A percentile compares a stretch with the other conserved stretches of the same genome.
Evolutionary conservation across 2,797 vertebrate genomes (phyloP).

Genomic region (Catostomus latipinnis): DNA sequence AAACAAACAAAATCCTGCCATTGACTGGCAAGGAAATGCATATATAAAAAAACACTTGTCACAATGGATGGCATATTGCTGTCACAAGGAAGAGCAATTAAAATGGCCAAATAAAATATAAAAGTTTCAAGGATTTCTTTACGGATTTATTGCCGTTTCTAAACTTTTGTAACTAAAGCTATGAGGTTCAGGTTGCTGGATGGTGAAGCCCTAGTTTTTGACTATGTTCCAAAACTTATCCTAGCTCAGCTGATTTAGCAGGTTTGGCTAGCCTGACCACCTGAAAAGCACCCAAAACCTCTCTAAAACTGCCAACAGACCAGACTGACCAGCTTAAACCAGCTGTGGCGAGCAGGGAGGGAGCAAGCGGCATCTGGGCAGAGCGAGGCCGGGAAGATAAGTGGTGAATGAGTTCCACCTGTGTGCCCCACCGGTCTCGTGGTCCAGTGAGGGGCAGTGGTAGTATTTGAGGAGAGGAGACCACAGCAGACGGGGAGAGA

Average conservation of each 20-base stretch:
- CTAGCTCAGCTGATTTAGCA: background rate
- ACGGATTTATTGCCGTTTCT: slow-evolving; percentile 1
- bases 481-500: too few relatives aligned
- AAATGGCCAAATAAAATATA: slow-evolving; percentile 13
- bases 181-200: background rate
- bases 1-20: slow-evolving; percentile 28
- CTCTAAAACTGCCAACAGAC: too few relatives aligned
- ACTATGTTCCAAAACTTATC: background rate
- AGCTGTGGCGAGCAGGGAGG: too few relatives aligned
- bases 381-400: too few relatives aligned
- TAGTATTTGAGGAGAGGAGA: too few relatives aligned
- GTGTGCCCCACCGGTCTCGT: too few relatives aligned
- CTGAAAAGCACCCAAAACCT: too few relatives aligned
- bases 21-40: slow-evolving; percentile 11
- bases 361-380: too few relatives aligned
- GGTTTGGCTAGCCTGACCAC: too few relatives aligned
- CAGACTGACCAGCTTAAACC: too few relatives aligned
- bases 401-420: too few relatives aligned
- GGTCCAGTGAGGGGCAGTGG: too few relatives aligned
- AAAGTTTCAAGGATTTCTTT: slow-evolving; percentile 28
- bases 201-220: background rate
- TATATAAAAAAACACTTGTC: background rate
- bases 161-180: slow-evolving; percentile 4
- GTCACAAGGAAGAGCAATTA: slow-evolving; percentile 6
- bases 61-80: background rate